Base-by-base conservation (phyloP, 2,888 invertebrate genomes). In the Pyrgus malvae region DNA sequence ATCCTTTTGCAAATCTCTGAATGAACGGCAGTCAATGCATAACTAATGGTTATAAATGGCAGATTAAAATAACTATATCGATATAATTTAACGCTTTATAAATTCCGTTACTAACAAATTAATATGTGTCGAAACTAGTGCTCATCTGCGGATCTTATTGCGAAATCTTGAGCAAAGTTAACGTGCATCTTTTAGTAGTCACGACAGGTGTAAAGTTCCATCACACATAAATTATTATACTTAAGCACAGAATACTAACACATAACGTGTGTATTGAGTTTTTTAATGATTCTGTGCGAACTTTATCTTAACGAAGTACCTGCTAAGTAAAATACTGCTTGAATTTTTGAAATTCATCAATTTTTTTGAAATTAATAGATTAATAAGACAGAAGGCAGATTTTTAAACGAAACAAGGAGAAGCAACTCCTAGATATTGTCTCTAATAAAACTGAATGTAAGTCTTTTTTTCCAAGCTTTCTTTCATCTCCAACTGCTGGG, bases 81-180 rank as follows among this genome's bases (percentile, higher is more conserved):
- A 19, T n/a, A 38, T 38, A 31, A 45, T 8, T 31, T 33, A 45
- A 19, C 12, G 14, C n/a, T 11, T 45, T 5, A 31, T 8, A 17
- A 31, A 45, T 19, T 45, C 45, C 21, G 31, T 45, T 33, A 3
- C 25, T 31, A 33, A 29, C 14, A 19, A 21, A 33, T 21, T 21
- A 21, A 21, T 3, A 16, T 4, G 9, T 23, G 33, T 19, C 35
- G 33, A 46, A 35, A 29, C 12, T n/a, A n/a, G 23, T 23, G 14
- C 9, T 33, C 14, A 23, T 23, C 14, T 6, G 16, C 3, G 6
- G 3, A 35, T 16, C 8, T 35, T 6, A 16, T 23, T 35, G 12
- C 12, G 44, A 31, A 45, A 45, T 14, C 29, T 29, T 29, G 14
- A 9, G 33, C 31, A 23, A 31, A 45, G 29, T 44, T 44, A 44